Conservation (phyloP, 2,888 invertebrate genomes). For the Hypomecis punctinalis region DNA sequence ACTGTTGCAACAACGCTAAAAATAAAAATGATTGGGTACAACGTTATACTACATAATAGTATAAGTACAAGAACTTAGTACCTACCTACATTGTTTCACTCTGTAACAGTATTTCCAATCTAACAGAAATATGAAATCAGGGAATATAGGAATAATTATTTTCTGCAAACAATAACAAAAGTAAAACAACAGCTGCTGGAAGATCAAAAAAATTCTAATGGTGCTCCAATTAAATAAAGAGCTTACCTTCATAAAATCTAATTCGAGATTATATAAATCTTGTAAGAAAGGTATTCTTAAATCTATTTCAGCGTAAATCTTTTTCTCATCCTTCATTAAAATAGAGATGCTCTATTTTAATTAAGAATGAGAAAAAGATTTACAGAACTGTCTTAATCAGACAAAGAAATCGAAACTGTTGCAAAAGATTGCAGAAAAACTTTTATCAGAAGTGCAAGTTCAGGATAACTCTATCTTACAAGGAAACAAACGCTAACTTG, state of each 20-base stretch:
- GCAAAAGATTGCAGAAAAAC: conserved; percentile 11
- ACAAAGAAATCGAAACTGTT: conserved; percentile 7
- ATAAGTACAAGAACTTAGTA: no score
- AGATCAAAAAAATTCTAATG: conserved; percentile 45
- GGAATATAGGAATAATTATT: conserved; percentile 1
- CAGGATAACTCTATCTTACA: conserved; percentile 10
- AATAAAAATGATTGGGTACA: no score
- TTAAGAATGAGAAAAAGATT: no score
- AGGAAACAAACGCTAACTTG: conserved; percentile 39
- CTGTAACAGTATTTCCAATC: neutral
- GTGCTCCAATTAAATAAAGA: conserved; percentile 54
- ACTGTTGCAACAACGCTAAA: no score
- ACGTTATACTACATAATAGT: no score
- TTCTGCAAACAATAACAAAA: conserved; percentile 2
- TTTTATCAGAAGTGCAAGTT: conserved; percentile 7
- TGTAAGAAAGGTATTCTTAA: conserved; percentile 35
- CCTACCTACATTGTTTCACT: neutral
- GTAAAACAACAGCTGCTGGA: conserved; percentile 25
- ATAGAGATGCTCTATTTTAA: no score
- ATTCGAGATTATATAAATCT: conserved; percentile 45
- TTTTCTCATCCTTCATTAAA: conserved; percentile 3
- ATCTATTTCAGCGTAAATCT: conserved; percentile 11
- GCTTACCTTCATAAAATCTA: conserved; percentile 41
- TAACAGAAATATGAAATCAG: no score
- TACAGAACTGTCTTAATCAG: conserved; percentile 9